These are phyloP conservation scores for Clarias fuscus DNA, from an alignment of 2,797 vertebrate genomes.

Conservation along the genomic window DNA sequence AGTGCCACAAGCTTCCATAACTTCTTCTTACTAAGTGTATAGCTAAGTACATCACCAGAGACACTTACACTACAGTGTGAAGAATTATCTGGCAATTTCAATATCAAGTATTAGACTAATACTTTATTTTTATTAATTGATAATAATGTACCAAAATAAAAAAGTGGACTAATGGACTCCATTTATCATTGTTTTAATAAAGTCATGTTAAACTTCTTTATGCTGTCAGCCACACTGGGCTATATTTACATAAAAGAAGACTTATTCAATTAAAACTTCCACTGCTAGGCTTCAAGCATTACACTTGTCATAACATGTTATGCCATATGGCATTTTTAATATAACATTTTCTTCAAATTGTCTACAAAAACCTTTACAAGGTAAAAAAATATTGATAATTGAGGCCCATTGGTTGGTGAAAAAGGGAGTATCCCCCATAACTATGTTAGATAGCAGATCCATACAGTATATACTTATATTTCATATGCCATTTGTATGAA, in stretches of 20 bases:
- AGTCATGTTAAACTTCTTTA: not conserved
- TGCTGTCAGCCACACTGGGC: not conserved
- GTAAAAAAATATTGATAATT: not conserved
- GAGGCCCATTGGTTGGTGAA: not conserved
- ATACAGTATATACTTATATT: not conserved
- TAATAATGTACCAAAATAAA: not conserved
- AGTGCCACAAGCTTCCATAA: conserved; percentile 12
- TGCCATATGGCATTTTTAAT: no score
- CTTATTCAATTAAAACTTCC: not conserved
- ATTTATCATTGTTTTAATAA: not conserved
- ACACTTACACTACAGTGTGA: not conserved
- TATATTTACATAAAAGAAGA: not conserved
- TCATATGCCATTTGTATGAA: not conserved
- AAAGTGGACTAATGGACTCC: not conserved
- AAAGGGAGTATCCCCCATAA: not conserved
- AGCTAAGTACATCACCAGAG: not conserved
- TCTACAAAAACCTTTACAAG: not conserved
- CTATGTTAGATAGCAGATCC: not conserved
- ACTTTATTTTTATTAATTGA: not conserved
- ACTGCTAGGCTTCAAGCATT: not conserved
- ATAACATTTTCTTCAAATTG: not conserved
- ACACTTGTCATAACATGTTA: not conserved
- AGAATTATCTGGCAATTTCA: not conserved
- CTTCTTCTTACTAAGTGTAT: not conserved
- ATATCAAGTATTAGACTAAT: not conserved